Percentiles rank a stretch among this genome's conserved stretches.
phyloP scores from a whole-genome alignment of 2,888 invertebrate species.

The Parnassius mnemosyne region DNA sequence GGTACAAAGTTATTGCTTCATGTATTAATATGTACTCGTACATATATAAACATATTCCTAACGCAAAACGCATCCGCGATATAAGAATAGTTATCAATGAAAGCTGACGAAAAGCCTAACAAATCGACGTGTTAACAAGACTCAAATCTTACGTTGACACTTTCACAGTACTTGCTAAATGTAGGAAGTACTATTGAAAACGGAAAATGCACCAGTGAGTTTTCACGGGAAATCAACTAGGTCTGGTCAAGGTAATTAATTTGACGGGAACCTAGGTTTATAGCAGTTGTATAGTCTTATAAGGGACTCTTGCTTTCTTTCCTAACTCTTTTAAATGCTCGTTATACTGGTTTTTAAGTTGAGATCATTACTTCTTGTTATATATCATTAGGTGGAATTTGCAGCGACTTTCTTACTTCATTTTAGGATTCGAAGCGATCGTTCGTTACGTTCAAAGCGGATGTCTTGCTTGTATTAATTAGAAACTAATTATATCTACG shows the following conservation, averaged over 20 bases:
- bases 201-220: slow-evolving; percentile 23
- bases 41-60: no score
- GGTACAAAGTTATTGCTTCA: no score
- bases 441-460: slow-evolving; percentile 11
- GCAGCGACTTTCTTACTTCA: slow-evolving; percentile 16
- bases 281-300: slow-evolving; percentile 8
- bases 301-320: slow-evolving; percentile 24
- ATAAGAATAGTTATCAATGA: not conserved
- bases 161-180: slow-evolving; percentile 14
- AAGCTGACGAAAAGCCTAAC: slow-evolving; percentile 17
- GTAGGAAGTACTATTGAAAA: slow-evolving; percentile 17
- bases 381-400: not conserved
- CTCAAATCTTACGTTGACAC: slow-evolving; percentile 9
- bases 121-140: slow-evolving; percentile 2
- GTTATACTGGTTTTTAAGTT: slow-evolving; percentile 15
- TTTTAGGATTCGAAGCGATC: slow-evolving; percentile 13
- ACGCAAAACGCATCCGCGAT: no score
- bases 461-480: slow-evolving; percentile 16
- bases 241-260: slow-evolving; percentile 9
- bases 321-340: slow-evolving; percentile 14
- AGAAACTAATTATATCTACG: slow-evolving; percentile 5
- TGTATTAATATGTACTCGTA: no score
- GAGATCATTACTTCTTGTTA: slow-evolving; percentile 6
- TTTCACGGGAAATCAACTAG: slow-evolving; percentile 20
- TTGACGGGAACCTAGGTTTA: slow-evolving; percentile 5